phyloP scores from a whole-genome alignment of 2,888 invertebrate genomes.

The Platycheirus albimanus region DNA sequence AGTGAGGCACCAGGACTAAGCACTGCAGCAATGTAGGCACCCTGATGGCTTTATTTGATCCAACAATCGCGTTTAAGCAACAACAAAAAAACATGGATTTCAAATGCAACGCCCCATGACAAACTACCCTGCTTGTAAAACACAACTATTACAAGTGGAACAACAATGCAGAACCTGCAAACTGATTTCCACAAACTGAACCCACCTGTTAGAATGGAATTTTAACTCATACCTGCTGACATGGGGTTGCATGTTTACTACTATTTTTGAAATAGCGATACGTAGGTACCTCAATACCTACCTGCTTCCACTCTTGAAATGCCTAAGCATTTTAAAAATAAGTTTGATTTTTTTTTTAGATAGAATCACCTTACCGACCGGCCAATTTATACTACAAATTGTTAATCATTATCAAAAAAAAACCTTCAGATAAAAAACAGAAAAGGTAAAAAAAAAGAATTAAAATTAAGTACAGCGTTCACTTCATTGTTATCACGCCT shows the following conservation, averaged over 20 bases:
- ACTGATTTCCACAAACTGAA: background rate
- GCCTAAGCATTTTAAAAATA: no score
- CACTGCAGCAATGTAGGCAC: background rate
- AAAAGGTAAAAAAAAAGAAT: conserved; percentile 33
- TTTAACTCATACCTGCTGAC: background rate
- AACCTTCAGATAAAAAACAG: conserved; percentile 38
- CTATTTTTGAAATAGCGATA: background rate
- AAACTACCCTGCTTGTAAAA: background rate
- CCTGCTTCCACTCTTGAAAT: no score
- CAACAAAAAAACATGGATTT: background rate
- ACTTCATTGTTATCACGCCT: conserved; percentile 43
- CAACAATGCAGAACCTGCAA: background rate
- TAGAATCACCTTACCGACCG: no score
- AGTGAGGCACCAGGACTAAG: no score
- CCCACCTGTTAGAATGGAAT: background rate
- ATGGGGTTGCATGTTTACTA: background rate
- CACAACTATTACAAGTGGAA: background rate
- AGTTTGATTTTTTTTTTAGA: no score
- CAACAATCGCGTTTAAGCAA: background rate
- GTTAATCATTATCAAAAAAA: conserved; percentile 22
- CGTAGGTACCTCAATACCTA: background rate
- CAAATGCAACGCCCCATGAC: background rate
- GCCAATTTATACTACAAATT: conserved; percentile 39
- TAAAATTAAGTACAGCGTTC: conserved; percentile 24
- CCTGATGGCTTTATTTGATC: background rate